A percentile compares a stretch with the other conserved stretches of the same genome.
These are phyloP conservation scores for Drosophila cognata DNA, from an alignment of 2,888 invertebrate species.

Conservation along the genomic window DNA sequence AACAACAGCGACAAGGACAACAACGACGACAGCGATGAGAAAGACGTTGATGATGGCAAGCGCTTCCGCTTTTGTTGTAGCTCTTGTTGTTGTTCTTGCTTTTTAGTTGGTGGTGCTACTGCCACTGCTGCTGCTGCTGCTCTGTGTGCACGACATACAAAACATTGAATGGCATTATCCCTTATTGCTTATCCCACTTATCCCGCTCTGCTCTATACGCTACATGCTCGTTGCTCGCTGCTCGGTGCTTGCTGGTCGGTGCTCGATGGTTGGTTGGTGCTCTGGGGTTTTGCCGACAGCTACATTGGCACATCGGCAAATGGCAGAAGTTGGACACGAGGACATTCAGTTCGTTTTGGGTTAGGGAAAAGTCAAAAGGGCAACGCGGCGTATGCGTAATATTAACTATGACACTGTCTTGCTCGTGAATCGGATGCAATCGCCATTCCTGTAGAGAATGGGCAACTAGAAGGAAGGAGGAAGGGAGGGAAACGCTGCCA, in stretches of 20 bases:
- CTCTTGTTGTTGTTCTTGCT: constrained; percentile 27
- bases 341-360: constrained; percentile 17
- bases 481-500: constrained; percentile 33
- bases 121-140: constrained; percentile 22
- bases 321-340: constrained; percentile 33
- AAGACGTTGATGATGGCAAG: constrained; percentile 76
- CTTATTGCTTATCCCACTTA: constrained; percentile 81
- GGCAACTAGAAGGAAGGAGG: background rate
- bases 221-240: constrained; percentile 22
- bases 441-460: background rate
- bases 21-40: constrained; percentile 51
- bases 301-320: constrained; percentile 69
- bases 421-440: constrained; percentile 36
- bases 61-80: constrained; percentile 66
- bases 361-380: constrained; percentile 75
- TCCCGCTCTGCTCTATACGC: constrained; percentile 54
- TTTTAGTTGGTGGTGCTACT: constrained; percentile 24
- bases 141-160: constrained; percentile 71
- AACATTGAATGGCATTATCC: constrained; percentile 83
- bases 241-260: constrained; percentile 8
- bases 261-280: constrained; percentile 15
- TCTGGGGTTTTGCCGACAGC: constrained; percentile 52
- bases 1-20: constrained; percentile 20
- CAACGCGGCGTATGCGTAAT: constrained; percentile 75
- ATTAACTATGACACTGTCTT: constrained; percentile 69